phyloP scores from a whole-genome alignment of 2,888 invertebrate genomes.

The Uropetala carovei region DNA sequence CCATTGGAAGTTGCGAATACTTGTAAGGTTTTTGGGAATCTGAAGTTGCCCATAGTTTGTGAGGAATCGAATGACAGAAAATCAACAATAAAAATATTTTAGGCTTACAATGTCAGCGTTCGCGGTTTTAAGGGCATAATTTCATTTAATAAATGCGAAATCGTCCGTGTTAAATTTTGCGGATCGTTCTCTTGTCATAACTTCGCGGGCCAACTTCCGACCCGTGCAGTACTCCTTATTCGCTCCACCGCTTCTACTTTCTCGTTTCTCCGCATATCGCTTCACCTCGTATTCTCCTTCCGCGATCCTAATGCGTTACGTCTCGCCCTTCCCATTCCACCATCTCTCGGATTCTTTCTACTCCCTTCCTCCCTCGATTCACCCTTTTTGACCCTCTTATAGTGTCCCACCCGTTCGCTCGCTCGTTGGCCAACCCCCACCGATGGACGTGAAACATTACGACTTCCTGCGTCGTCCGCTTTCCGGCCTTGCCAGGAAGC shows the following conservation, averaged over 20 bases:
- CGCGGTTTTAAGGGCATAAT: too few relatives aligned
- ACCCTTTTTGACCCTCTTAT: neutral
- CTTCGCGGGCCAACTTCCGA: too few relatives aligned
- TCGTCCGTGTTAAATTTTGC: too few relatives aligned
- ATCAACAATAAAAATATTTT: too few relatives aligned
- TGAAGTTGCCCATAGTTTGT: too few relatives aligned
- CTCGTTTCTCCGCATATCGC: neutral
- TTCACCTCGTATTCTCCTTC: neutral
- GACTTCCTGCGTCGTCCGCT: slow-evolving; percentile 56
- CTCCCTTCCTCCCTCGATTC: neutral
- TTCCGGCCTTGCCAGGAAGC: slow-evolving; percentile 58
- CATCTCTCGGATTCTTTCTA: neutral
- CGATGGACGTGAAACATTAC: slow-evolving; percentile 59
- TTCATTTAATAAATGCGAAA: too few relatives aligned
- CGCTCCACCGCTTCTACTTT: neutral
- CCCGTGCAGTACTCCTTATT: too few relatives aligned
- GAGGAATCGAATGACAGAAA: too few relatives aligned
- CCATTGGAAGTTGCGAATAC: too few relatives aligned
- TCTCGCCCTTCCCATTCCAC: neutral
- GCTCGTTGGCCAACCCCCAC: neutral
- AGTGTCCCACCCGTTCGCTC: neutral
- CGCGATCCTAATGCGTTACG: neutral
- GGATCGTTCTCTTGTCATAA: too few relatives aligned
- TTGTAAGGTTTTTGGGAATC: too few relatives aligned
- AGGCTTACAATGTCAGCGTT: too few relatives aligned